Evolutionary conservation across 2,888 invertebrate species (phyloP).

Genomic region (Tipula confusa): DNA sequence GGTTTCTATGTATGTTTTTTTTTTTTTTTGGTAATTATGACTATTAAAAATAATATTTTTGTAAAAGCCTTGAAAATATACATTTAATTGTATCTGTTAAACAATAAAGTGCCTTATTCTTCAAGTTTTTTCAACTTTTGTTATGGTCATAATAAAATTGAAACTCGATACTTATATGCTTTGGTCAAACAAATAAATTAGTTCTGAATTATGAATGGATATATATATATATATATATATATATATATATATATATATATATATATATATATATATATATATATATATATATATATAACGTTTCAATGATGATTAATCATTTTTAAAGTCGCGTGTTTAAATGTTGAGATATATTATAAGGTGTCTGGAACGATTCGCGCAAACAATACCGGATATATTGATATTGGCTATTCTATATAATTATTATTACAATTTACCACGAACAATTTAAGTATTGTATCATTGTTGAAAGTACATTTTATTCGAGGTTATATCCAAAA

Average conservation of each 20-base stretch:
- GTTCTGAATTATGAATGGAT: not conserved
- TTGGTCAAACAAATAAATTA: not conserved
- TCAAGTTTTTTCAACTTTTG: not conserved
- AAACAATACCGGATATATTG: not conserved
- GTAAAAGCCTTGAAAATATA: not conserved
- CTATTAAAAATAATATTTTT: not conserved
- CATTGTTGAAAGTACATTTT: not conserved
- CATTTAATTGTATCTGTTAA: not conserved
- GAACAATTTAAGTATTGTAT: not conserved
- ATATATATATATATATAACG: too few relatives aligned
- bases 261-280: too few relatives aligned
- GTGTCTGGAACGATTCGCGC: not conserved
- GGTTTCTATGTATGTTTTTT: not conserved
- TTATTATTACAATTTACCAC: not conserved
- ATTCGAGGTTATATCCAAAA: not conserved
- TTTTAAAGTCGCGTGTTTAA: not conserved
- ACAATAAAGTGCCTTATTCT: not conserved
- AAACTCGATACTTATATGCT: not conserved
- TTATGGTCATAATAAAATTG: not conserved
- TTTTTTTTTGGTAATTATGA: not conserved
- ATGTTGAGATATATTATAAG: not conserved
- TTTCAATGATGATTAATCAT: not conserved
- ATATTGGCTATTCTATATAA: not conserved
- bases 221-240: too few relatives aligned
- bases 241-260: too few relatives aligned